Evolutionary conservation across 2,113 vertebrate species (phyloP).

Genomic region (Xenotilapia longispinis): DNA sequence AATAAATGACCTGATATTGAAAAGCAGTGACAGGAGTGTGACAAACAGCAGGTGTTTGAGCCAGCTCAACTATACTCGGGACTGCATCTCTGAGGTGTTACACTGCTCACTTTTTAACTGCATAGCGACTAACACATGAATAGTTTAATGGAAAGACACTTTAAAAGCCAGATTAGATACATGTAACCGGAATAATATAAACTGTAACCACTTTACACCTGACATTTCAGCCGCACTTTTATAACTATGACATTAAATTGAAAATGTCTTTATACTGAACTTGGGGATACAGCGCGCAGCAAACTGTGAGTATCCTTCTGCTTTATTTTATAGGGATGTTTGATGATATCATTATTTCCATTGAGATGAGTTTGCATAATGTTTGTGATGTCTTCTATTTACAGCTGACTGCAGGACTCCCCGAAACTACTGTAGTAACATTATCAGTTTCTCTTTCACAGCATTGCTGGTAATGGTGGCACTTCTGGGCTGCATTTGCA

Average conservation of each 20-base stretch:
- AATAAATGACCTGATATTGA: not conserved
- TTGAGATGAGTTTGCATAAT: not conserved
- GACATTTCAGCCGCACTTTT: accelerated
- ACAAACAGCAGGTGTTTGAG: not conserved
- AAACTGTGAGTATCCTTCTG: not conserved
- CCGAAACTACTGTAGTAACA: not conserved
- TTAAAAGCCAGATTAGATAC: not conserved
- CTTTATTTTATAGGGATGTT: not conserved
- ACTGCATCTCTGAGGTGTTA: not conserved
- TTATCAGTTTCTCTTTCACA: not conserved
- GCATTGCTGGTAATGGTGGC: not conserved
- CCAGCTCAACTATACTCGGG: not conserved
- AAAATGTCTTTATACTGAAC: not conserved
- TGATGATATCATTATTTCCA: not conserved
- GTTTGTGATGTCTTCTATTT: not conserved
- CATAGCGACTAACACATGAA: not conserved
- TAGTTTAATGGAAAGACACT: not conserved
- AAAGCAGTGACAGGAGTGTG: not conserved
- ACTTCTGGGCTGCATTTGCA: not conserved
- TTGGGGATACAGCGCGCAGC: accelerated
- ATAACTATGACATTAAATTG: not conserved
- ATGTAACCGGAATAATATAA: not conserved
- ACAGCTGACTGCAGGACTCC: not conserved
- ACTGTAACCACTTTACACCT: not conserved
- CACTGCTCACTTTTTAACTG: not conserved